A percentile compares a stretch with the other conserved stretches of the same genome.
Conservation (phyloP, 2,113 vertebrate species). For the Bombycilla garrulus region DNA sequence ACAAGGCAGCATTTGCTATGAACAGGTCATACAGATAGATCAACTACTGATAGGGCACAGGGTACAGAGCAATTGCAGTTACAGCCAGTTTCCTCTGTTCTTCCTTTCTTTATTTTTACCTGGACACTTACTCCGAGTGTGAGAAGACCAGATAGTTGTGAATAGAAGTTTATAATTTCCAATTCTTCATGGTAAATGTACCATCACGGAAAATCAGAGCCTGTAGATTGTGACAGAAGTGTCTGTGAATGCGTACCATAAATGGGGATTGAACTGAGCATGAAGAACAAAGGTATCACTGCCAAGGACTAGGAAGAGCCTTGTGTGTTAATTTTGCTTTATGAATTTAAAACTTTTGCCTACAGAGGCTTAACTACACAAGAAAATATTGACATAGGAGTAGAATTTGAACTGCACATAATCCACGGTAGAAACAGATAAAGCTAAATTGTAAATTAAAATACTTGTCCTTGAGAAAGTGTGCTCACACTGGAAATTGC, state of each 20-base stretch:
- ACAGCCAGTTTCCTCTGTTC: neutral
- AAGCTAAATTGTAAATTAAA: neutral
- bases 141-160: neutral
- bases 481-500: neutral
- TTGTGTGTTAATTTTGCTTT: neutral
- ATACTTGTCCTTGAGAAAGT: neutral
- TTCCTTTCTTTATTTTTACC: neutral
- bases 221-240: neutral
- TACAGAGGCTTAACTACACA: neutral
- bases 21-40: neutral
- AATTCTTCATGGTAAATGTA: neutral
- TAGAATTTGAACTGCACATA: neutral
- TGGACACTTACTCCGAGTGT: neutral
- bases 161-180: neutral
- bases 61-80: neutral
- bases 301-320: neutral
- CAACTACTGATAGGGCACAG: neutral
- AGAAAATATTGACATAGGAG: neutral
- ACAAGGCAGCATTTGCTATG: neutral
- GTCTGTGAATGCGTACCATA: neutral
- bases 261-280: neutral
- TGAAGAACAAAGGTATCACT: neutral
- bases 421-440: neutral
- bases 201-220: neutral
- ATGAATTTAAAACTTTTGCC: neutral